phyloP scores from a whole-genome alignment of 2,797 vertebrate genomes.

The Cyclopterus lumpus region DNA sequence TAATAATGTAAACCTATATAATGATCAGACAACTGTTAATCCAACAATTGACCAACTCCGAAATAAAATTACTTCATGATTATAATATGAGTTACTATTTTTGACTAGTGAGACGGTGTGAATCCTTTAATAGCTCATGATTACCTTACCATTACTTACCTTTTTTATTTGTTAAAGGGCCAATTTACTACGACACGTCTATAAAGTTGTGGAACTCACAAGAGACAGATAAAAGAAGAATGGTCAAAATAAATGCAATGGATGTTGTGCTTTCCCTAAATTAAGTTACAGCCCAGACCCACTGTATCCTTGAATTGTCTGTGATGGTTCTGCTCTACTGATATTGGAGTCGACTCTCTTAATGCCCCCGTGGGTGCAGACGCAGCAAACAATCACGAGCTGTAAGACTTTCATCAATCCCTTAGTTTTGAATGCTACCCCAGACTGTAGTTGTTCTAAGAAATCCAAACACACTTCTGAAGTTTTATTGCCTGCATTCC shows the following conservation, averaged over 20 bases:
- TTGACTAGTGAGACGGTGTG: neutral
- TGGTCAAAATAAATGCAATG: neutral
- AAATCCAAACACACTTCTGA: conserved; percentile 31
- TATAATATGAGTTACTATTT: neutral
- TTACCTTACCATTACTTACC: neutral
- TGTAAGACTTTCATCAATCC: conserved; percentile 37
- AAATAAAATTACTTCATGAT: conserved; percentile 9
- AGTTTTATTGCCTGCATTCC: conserved; percentile 46
- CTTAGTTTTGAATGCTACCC: conserved; percentile 40
- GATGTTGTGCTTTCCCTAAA: neutral
- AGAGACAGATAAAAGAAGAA: neutral
- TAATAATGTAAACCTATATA: neutral
- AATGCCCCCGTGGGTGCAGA: neutral
- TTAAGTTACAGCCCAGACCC: neutral
- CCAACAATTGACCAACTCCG: neutral
- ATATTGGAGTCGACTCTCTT: neutral
- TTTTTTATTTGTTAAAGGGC: neutral
- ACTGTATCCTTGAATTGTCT: neutral
- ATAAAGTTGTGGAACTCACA: neutral
- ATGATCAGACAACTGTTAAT: neutral
- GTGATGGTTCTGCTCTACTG: neutral
- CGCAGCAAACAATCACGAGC: conserved; percentile 9
- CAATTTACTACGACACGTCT: neutral
- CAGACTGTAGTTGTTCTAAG: conserved; percentile 35
- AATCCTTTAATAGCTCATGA: neutral